Evolutionary conservation across 30 jellyfish, hydroid and myxozoan genomes (phyloP).

Genomic region (Haliclystus octoradiatus): DNA sequence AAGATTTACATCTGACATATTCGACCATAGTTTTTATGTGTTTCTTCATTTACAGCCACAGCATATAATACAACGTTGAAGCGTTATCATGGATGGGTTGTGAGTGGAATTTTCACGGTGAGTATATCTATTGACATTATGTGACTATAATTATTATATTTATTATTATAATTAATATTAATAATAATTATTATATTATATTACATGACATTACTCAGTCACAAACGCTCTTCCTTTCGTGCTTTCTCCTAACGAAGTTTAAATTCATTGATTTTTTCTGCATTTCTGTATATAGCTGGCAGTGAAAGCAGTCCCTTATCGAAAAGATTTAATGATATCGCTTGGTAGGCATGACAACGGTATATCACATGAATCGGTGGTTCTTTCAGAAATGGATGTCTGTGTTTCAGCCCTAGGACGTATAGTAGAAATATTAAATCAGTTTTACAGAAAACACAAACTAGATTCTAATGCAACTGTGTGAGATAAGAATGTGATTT

Average conservation of each 20-base stretch:
- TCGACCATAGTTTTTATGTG: background rate
- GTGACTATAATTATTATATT: background rate
- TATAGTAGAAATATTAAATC: conserved; percentile 46
- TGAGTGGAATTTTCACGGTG: conserved; percentile 84
- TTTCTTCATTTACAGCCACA: too few relatives aligned
- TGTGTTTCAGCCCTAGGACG: conserved; percentile 63
- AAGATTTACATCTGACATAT: background rate
- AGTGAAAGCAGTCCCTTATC: conserved; percentile 70
- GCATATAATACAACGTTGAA: conserved; percentile 73
- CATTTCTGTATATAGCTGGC: conserved; percentile 53
- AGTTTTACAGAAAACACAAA: conserved; percentile 56
- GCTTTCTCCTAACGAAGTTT: background rate
- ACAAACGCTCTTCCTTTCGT: background rate
- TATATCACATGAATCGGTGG: conserved; percentile 29
- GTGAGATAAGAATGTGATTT: too few relatives aligned
- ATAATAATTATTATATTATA: too few relatives aligned
- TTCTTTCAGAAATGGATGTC: conserved; percentile 46
- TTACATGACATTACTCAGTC: too few relatives aligned
- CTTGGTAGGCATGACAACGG: conserved; percentile 26
- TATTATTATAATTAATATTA: too few relatives aligned
- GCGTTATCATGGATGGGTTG: conserved; percentile 89
- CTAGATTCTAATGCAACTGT: conserved; percentile 56
- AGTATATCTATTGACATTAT: background rate
- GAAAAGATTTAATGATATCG: conserved; percentile 53
- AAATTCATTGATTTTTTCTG: background rate